Evolutionary conservation across 2,888 invertebrate species (phyloP).

Genomic region (Folsomia manolachei): DNA sequence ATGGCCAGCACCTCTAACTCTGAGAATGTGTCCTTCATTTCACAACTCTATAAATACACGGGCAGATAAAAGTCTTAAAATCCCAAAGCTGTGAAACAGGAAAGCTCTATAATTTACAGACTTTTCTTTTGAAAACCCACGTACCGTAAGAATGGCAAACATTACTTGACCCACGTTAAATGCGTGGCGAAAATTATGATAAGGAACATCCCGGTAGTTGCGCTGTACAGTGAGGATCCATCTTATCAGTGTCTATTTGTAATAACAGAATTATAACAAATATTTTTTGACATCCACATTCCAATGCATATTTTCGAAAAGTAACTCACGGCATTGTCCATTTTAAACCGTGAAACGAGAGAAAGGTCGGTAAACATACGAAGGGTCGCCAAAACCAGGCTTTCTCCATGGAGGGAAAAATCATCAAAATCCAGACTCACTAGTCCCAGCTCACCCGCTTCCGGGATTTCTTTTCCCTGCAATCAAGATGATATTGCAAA

Average conservation of each 20-base stretch:
- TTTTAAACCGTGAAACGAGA: conserved; percentile 56
- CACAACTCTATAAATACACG: conserved; percentile 53
- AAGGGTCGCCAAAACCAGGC: conserved; percentile 58
- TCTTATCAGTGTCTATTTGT: conserved; percentile 56
- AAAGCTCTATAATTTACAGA: too few species aligned
- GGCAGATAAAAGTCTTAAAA: too few species aligned
- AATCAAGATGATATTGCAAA: background rate
- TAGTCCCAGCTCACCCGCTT: conserved; percentile 55
- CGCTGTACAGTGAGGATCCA: conserved; percentile 59
- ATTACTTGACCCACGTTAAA: conserved; percentile 60
- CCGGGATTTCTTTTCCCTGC: conserved; percentile 53
- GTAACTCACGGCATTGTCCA: conserved; percentile 56
- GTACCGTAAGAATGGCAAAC: conserved; percentile 58
- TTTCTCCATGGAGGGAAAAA: conserved; percentile 56
- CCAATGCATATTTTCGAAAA: background rate
- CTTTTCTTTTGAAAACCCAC: too few species aligned
- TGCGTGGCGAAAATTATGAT: conserved; percentile 61
- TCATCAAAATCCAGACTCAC: conserved; percentile 58
- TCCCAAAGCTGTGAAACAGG: too few species aligned
- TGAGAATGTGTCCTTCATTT: conserved; percentile 55
- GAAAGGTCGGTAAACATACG: conserved; percentile 58
- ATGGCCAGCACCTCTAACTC: conserved; percentile 59
- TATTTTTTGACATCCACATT: background rate
- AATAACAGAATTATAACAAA: too few species aligned
- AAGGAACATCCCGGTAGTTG: conserved; percentile 60